Evolutionary conservation across 2,113 vertebrate species (phyloP), one percentile per base, ranked within the genome.

Genomic region (Xiphophorus hellerii): DNA sequence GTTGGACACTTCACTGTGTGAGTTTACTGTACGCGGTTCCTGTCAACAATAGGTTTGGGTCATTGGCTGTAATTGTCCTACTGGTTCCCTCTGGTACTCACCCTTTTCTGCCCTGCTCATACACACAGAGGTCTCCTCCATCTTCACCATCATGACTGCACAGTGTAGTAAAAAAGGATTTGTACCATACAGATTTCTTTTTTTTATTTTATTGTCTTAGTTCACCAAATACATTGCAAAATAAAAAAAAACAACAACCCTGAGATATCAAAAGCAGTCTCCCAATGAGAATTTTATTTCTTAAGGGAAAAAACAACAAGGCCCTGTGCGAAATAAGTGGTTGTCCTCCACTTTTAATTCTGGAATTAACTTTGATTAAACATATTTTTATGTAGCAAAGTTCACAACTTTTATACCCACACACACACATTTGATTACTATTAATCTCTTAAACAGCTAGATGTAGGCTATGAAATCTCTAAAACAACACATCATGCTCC

Each of bases 21-120:
- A 48, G 76, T 76, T 75, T 65, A 71, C 61, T 44, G 30, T 31
- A 31, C 54, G 29, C 60, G 65, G 62, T 58, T 76, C 25, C 33
- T 73, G 73, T 84, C 71, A 91, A 89, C 89, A 92, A 75, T 62
- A 61, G 48, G 33, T 29, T 30, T 71, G 62, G 75, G 69, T 62
- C 71, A 62, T 84, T 71, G 69, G 48, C 77, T 74, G 66, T 33
- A 78, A 74, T 33, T 63, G 27, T 39, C 69, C 69, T 39, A 22
- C 60, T 39, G 31, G 31, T 13, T 69, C 22, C 60, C 11, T 39
- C 22, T n/a, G 37, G 25, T 35, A n/a, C 33, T 35, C 64, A 4
- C 35, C 17, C 35, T 25, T 33, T 37, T 6, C 64, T 39, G 33
- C 25, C 31, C 63, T 22, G 11, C 27, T 65, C 20, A 35, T 1